These are phyloP conservation scores for Rhamnusium bicolor DNA, from an alignment of 2,888 invertebrate genomes.

Conservation along the genomic window DNA sequence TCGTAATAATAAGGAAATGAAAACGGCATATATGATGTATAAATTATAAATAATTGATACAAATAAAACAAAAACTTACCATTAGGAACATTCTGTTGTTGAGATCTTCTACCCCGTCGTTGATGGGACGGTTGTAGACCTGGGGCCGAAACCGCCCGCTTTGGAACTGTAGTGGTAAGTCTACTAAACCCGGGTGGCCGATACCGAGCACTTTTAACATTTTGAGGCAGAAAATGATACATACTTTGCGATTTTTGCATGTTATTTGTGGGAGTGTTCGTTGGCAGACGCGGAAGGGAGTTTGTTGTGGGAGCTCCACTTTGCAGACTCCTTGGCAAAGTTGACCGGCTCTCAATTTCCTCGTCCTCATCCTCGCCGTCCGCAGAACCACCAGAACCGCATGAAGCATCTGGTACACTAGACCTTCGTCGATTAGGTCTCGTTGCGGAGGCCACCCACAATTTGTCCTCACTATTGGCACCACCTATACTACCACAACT, in stretches of 20 bases:
- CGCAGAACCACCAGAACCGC: conserved; percentile 71
- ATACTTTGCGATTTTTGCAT: conserved; percentile 80
- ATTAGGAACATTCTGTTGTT: conserved; percentile 68
- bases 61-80: conserved; percentile 73
- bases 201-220: conserved; percentile 90
- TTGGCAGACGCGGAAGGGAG: conserved; percentile 84
- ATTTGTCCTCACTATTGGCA: conserved; percentile 73
- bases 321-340: conserved; percentile 78
- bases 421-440: conserved; percentile 71
- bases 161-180: conserved; percentile 74
- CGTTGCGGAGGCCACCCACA: conserved; percentile 67
- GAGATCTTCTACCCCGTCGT: conserved; percentile 72
- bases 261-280: conserved; percentile 71
- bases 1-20: not conserved
- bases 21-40: not conserved
- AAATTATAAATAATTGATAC: not conserved
- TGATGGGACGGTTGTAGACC: conserved; percentile 81
- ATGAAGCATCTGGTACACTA: conserved; percentile 75
- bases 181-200: conserved; percentile 87
- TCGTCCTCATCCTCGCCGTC: conserved; percentile 74
- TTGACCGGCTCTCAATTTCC: conserved; percentile 71
- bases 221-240: conserved; percentile 74
- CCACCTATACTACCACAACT: conserved; percentile 91
- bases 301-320: conserved; percentile 79
- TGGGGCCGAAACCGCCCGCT: conserved; percentile 83